These are phyloP conservation scores for Anisognathus igniventris DNA, from an alignment of 2,797 vertebrate species.

Conservation along the genomic window DNA sequence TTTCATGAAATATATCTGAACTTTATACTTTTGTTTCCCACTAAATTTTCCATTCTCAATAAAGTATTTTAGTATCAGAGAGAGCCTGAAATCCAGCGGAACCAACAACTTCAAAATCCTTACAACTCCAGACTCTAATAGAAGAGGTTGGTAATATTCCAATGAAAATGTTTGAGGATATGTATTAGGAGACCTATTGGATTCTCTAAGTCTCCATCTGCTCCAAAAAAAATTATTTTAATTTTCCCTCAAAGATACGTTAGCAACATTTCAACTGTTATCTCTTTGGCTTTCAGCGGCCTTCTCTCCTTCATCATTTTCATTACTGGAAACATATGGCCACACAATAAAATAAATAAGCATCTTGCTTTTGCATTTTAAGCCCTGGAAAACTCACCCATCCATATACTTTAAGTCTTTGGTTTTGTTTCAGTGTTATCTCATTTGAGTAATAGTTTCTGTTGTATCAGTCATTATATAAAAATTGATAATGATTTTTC, in stretches of 20 bases:
- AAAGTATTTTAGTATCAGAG: not conserved
- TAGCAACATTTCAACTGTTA: constrained; percentile 25
- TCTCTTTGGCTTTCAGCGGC: constrained; percentile 13
- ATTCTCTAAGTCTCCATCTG: not conserved
- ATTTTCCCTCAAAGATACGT: not conserved
- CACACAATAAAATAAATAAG: not conserved
- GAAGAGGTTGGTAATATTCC: not conserved
- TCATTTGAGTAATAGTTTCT: not conserved
- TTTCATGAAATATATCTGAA: not conserved
- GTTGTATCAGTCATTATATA: not conserved
- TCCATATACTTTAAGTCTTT: not conserved
- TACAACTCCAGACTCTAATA: not conserved
- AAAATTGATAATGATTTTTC: not conserved
- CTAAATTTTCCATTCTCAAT: not conserved
- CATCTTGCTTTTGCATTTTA: not conserved
- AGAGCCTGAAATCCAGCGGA: not conserved
- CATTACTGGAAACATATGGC: constrained; percentile 16
- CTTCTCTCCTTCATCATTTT: not conserved
- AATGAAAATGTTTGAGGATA: constrained; percentile 16
- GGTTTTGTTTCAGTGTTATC: not conserved
- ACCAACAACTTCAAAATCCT: not conserved
- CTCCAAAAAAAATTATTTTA: not conserved
- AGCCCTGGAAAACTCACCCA: not conserved
- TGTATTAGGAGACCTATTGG: not conserved
- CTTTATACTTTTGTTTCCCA: not conserved